Percentiles rank a stretch among this genome's conserved stretches.
Evolutionary conservation across 2,888 invertebrate species (phyloP).

Genomic region (Xanthorhoe spadicearia): DNA sequence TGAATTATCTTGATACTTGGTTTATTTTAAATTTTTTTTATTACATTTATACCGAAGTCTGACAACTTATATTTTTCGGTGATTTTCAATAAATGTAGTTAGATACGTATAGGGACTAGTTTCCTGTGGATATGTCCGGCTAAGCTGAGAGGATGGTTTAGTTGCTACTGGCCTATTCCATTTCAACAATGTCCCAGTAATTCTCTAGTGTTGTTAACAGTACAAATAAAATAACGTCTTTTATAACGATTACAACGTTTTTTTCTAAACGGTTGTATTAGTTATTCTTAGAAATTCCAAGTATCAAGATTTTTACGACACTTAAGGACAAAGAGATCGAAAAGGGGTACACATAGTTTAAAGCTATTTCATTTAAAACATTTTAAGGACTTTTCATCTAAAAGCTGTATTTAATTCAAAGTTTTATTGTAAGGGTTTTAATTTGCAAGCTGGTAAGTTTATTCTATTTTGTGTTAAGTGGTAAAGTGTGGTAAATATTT

Average conservation of each 20-base stretch:
- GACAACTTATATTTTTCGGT: too few species aligned
- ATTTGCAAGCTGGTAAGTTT: constrained; percentile 13
- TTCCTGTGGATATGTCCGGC: too few species aligned
- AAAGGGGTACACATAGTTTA: constrained; percentile 17
- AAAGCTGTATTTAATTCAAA: constrained; percentile 15
- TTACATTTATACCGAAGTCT: background rate
- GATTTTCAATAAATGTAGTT: too few species aligned
- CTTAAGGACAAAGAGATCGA: constrained; percentile 12
- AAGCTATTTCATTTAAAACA: constrained; percentile 5
- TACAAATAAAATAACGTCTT: too few species aligned
- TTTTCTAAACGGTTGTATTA: background rate
- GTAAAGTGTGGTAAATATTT: background rate
- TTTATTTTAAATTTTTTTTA: too few species aligned
- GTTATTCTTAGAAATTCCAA: constrained; percentile 10
- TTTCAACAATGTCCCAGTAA: too few species aligned
- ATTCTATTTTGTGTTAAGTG: background rate
- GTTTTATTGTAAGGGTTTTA: constrained; percentile 3
- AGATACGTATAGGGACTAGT: too few species aligned
- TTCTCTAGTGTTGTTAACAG: too few species aligned
- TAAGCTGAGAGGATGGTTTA: too few species aligned
- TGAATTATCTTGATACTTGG: constrained; percentile 16
- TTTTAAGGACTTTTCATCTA: constrained; percentile 6
- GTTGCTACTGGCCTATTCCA: too few species aligned
- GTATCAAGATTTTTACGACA: constrained; percentile 38
- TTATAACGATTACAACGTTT: background rate